Evolutionary conservation across 2,888 invertebrate species (phyloP), one percentile per base, ranked within the genome.

Genomic region (Tachystola acroxantha): DNA sequence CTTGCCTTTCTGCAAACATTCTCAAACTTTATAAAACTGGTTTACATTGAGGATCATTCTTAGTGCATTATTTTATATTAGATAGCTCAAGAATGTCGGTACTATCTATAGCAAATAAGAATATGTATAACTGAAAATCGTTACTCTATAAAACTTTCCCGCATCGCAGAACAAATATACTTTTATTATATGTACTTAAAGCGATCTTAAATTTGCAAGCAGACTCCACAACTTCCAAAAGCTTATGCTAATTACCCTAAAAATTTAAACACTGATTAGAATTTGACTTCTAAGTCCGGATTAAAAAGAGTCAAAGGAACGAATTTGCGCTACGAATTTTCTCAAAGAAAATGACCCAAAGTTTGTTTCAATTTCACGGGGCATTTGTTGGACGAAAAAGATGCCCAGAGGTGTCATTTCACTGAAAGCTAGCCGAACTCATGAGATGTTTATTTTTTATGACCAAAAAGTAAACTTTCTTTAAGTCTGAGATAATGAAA

Each of bases 301-400:
- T 57, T 64, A 57, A 64, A 64, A 70, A 66, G 66, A 64, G 59
- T 60, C 58, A 64, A 64, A 64, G 55, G 53, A 57, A 61, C 52
- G 60, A 54, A 63, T 64, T 60, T 62, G 63, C 62, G 57, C 47
- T 51, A 50, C 53, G 63, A 71, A 68, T 67, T 68, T 73, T 70
- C 64, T 58, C 57, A 61, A 62, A 50, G 52, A 49, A n/a, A 66
- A 70, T 69, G 65, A 70, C 64, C 69, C 69, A 66, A 51, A 51
- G 76, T 74, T 73, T 70, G 76, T 81, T 81, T 80, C 82, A 84
- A 85, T 85, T 84, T 84, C 82, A 84, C 84, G 84, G 80, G 67
- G 74, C 78, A 76, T 82, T 84, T 81, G 82, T 68, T 67, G 71
- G 75, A 76, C 75, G 73, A 72, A 70, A 76, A 81, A 77, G 73